Evolutionary conservation across 1,140 invertebrate species (phyloP).

Genomic region (Drosophila hydei): DNA sequence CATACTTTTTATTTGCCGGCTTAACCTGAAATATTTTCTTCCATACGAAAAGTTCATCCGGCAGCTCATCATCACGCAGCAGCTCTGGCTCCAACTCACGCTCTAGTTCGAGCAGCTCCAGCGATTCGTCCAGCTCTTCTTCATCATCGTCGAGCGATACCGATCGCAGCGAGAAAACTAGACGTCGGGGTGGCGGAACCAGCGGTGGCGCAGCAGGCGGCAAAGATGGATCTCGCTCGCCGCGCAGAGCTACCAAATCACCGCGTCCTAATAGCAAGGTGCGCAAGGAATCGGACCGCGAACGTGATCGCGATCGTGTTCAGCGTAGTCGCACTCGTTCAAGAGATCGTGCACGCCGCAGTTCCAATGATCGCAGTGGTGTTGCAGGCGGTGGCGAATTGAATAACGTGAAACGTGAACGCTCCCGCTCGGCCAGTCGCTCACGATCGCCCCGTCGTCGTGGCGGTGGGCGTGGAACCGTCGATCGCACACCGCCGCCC

Average conservation of each 20-base stretch:
- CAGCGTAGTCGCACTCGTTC: conserved; percentile 40
- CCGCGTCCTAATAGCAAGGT: conserved; percentile 57
- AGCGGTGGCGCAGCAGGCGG: conserved; percentile 64
- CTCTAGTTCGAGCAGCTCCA: conserved; percentile 90
- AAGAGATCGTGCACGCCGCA: conserved; percentile 51
- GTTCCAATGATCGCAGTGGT: conserved; percentile 44
- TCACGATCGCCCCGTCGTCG: conserved; percentile 74
- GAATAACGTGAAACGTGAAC: conserved; percentile 67
- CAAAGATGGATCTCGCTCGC: conserved; percentile 75
- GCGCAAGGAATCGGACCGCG: conserved; percentile 69
- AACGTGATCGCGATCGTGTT: conserved; percentile 58
- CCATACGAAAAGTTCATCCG: conserved; percentile 66
- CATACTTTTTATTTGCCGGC: conserved; percentile 3
- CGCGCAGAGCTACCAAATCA: conserved; percentile 85
- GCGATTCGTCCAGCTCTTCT: conserved; percentile 86
- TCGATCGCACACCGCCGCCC: conserved; percentile 67
- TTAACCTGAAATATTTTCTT: conserved; percentile 23
- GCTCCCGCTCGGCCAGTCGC: conserved; percentile 65
- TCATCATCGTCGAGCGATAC: conserved; percentile 86
- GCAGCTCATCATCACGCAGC: conserved; percentile 89
- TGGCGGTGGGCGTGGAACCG: conserved; percentile 59
- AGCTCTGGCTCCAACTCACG: conserved; percentile 90
- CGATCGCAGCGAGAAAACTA: conserved; percentile 71
- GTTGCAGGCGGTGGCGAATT: conserved; percentile 32
- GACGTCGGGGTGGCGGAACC: conserved; percentile 83